Conservation (phyloP, 2,797 vertebrate species). For the Ptychadena robeensis region DNA sequence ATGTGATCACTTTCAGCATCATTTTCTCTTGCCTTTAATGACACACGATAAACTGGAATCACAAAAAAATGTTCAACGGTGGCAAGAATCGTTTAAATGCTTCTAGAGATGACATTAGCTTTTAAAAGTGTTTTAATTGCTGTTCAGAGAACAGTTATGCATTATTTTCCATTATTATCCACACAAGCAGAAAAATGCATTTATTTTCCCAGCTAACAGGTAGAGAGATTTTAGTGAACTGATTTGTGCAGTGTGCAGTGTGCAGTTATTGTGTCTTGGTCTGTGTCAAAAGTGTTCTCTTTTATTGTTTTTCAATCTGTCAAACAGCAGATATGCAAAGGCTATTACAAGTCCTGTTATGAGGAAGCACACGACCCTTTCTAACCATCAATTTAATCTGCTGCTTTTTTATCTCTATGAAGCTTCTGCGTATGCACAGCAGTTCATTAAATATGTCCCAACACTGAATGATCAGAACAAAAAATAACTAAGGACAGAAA, state of each 20-base stretch:
- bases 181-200: slow-evolving; percentile 25
- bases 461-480: slow-evolving; percentile 3
- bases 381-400: slow-evolving; percentile 31
- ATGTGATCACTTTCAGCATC: neutral
- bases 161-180: slow-evolving; percentile 34
- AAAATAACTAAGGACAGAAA: too few species aligned
- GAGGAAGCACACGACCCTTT: slow-evolving; percentile 36
- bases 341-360: slow-evolving; percentile 40
- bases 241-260: slow-evolving; percentile 32
- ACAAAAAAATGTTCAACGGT: slow-evolving; percentile 14
- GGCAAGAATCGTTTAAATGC: slow-evolving; percentile 39
- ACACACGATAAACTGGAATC: slow-evolving; percentile 13
- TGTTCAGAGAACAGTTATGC: slow-evolving; percentile 16
- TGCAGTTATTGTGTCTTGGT: slow-evolving; percentile 30
- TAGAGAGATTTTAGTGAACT: slow-evolving; percentile 30
- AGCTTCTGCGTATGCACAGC: neutral
- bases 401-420: slow-evolving; percentile 22
- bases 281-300: slow-evolving; percentile 44
- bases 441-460: slow-evolving; percentile 28
- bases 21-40: slow-evolving; percentile 40
- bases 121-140: slow-evolving; percentile 46
- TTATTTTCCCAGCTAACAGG: slow-evolving; percentile 38
- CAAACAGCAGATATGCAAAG: slow-evolving; percentile 5
- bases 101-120: slow-evolving; percentile 10
- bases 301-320: slow-evolving; percentile 46